Evolutionary conservation across 2,797 vertebrate genomes (phyloP).

Genomic region (Hyperoplus immaculatus): DNA sequence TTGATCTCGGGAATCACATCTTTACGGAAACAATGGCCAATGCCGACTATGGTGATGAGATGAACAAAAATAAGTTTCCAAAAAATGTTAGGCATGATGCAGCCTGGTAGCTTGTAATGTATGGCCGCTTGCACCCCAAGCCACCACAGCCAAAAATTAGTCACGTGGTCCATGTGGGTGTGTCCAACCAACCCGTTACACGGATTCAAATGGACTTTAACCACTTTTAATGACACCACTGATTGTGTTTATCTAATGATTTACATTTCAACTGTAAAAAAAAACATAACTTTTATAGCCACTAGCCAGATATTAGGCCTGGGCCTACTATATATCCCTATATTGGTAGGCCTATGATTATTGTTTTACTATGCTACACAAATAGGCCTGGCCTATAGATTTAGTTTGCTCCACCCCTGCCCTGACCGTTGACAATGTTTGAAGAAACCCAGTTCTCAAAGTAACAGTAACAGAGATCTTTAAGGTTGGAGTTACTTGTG

Average conservation of each 20-base stretch:
- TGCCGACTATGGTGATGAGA: background rate
- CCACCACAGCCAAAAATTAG: background rate
- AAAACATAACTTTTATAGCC: too few relatives aligned
- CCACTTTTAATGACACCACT: background rate
- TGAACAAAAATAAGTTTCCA: conserved; percentile 16
- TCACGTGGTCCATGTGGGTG: conserved; percentile 18
- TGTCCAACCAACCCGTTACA: background rate
- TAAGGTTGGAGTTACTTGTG: too few relatives aligned
- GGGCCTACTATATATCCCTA: too few relatives aligned
- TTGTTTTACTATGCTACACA: too few relatives aligned
- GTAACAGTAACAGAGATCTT: background rate
- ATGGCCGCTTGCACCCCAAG: background rate
- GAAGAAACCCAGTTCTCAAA: background rate
- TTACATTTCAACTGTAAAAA: too few relatives aligned
- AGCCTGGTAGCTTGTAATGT: background rate
- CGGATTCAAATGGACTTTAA: background rate
- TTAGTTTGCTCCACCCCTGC: background rate
- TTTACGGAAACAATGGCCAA: conserved; percentile 12
- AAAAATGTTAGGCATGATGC: conserved; percentile 33
- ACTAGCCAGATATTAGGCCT: too few relatives aligned
- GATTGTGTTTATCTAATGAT: background rate
- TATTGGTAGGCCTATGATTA: too few relatives aligned
- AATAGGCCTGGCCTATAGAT: too few relatives aligned
- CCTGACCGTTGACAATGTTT: background rate
- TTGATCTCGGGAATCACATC: background rate